phyloP scores from a whole-genome alignment of 2,888 invertebrate genomes.

The Rhamnusium bicolor region DNA sequence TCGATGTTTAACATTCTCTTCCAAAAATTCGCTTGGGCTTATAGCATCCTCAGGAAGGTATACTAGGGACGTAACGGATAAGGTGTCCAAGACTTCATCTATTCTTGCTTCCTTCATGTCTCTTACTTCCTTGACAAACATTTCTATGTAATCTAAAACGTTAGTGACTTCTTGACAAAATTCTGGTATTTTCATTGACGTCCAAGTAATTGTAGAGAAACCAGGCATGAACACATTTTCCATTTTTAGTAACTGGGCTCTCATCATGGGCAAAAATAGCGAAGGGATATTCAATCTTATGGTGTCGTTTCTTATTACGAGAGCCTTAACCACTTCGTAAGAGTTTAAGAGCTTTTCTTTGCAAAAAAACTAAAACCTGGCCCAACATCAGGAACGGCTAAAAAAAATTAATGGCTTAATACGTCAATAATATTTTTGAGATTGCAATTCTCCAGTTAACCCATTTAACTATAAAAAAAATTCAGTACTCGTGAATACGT shows the following conservation, averaged over 20 bases:
- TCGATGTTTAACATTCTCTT: constrained; percentile 76
- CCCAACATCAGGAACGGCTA: constrained; percentile 84
- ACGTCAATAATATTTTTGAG: no score
- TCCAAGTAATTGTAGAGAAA: constrained; percentile 86
- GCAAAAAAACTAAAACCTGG: constrained; percentile 82
- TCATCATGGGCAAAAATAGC: constrained; percentile 81
- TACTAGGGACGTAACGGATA: constrained; percentile 77
- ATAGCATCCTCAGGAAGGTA: constrained; percentile 78
- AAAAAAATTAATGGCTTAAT: constrained; percentile 13
- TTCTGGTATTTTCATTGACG: constrained; percentile 81
- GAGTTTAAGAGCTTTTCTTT: constrained; percentile 79
- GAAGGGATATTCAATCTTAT: constrained; percentile 77
- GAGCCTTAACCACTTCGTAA: constrained; percentile 76
- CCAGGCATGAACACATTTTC: constrained; percentile 84
- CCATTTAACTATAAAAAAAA: no score
- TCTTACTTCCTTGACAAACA: constrained; percentile 78
- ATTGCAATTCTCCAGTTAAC: no score
- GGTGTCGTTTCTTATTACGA: constrained; percentile 78
- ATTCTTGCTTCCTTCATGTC: constrained; percentile 86
- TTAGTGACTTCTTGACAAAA: constrained; percentile 75
- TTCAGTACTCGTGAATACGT: no score
- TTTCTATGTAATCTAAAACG: constrained; percentile 77
- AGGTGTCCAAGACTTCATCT: constrained; percentile 78
- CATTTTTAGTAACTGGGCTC: constrained; percentile 78
- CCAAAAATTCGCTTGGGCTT: constrained; percentile 76